Evolutionary conservation across 2,888 invertebrate species (phyloP).

Genomic region (Rhingia campestris): DNA sequence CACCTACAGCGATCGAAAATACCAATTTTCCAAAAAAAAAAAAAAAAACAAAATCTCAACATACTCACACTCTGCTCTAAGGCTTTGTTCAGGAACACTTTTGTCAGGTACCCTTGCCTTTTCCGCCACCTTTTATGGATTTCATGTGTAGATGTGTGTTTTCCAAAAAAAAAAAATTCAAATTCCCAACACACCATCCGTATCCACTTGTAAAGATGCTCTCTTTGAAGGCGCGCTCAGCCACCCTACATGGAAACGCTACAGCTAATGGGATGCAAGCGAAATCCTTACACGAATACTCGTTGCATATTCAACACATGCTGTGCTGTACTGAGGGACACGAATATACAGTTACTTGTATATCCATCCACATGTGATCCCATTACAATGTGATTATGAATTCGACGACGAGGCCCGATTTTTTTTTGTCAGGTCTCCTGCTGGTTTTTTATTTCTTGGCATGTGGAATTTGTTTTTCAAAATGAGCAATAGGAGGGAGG

Average conservation of each 20-base stretch:
- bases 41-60: slow-evolving; percentile 8
- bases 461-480: slow-evolving; percentile 49
- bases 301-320: slow-evolving; percentile 66
- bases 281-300: slow-evolving; percentile 45
- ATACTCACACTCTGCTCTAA: not conserved
- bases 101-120: slow-evolving; percentile 6
- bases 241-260: slow-evolving; percentile 28
- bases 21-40: slow-evolving; percentile 41
- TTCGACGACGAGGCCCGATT: slow-evolving; percentile 47
- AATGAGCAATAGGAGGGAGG: not conserved
- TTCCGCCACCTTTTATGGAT: not conserved
- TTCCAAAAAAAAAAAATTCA: slow-evolving; percentile 1
- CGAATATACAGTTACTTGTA: slow-evolving; percentile 17
- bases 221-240: slow-evolving; percentile 18
- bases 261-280: slow-evolving; percentile 53
- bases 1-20: slow-evolving; percentile 42
- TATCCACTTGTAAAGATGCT: slow-evolving; percentile 13
- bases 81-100: slow-evolving; percentile 6
- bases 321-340: slow-evolving; percentile 41
- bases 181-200: slow-evolving; percentile 24
- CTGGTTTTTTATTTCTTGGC: slow-evolving; percentile 58
- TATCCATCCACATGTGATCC: slow-evolving; percentile 54
- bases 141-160: not conserved
- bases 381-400: slow-evolving; percentile 55
- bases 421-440: slow-evolving; percentile 62